Base-by-base conservation (phyloP, 2,888 invertebrate species). In the Lissocephala sabroskyi region DNA sequence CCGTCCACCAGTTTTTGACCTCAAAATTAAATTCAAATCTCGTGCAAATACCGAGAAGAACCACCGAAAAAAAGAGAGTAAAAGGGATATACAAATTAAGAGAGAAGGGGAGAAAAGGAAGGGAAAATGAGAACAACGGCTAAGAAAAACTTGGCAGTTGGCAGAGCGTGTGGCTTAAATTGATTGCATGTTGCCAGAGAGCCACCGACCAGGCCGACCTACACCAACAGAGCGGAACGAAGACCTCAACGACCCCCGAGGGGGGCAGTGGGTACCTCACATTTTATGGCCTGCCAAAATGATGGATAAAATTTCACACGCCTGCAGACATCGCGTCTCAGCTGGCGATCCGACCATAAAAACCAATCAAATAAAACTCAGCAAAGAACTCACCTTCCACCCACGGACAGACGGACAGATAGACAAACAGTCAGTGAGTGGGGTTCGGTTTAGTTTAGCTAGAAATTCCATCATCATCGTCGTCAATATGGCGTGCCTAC, bases 21-120 rank as follows among this genome's bases (percentile, higher is more conserved):
- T 63, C 62, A 77, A 77, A 77, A 78, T 78, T 79, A 67, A 70
- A 75, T 75, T 63, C 60, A 67, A 78, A 76, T 66, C 74, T 67
- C 56, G 51, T 47, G 59, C 65, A 70, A 66, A 70, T 64, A 57
- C 52, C 23, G 52, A 57, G 43, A 41, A 46, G 46, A 60, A 56
- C 52, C 54, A 51, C n/a, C n/a, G n/a, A n/a, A n/a, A n/a, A n/a
- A n/a, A n/a, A n/a, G n/a, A n/a, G n/a, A n/a, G n/a, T n/a, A n/a
- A n/a, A n/a, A n/a, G n/a, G n/a, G n/a, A n/a, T n/a, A n/a, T n/a
- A n/a, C n/a, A n/a, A n/a, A n/a, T n/a, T n/a, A n/a, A n/a, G n/a
- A n/a, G 14, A 33, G 45, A 40, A 19, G 41, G 29, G 19, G 19
- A 19, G 18, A 39, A 23, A 39, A 39, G 13, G 10, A 18, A 19